These are phyloP conservation scores for Pomacea maculata DNA, from an alignment of 1,140 invertebrate species.

Conservation along the genomic window DNA sequence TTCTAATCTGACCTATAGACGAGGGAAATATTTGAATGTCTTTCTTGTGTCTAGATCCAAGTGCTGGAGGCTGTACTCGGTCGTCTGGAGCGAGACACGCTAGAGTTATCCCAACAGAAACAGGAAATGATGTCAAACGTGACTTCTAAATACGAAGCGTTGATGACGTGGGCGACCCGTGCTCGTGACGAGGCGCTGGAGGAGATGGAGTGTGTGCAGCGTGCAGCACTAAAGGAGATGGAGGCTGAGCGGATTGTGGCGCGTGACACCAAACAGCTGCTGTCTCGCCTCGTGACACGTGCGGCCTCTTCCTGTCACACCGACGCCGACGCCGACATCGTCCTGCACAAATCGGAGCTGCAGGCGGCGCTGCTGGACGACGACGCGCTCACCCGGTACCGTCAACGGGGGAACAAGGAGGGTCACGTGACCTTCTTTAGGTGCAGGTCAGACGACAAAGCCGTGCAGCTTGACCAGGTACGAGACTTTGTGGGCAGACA, in stretches of 20 bases:
- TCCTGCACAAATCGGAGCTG: slow-evolving; percentile 1
- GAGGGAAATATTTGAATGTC: too few species aligned
- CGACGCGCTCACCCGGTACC: background rate
- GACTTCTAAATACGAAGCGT: background rate
- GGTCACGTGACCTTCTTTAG: background rate
- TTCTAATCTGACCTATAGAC: too few species aligned
- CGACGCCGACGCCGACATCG: background rate
- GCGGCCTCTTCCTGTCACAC: background rate
- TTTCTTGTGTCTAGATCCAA: background rate
- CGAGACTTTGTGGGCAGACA: slow-evolving; percentile 2
- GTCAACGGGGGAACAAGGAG: background rate
- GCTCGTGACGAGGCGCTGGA: slow-evolving; percentile 13
- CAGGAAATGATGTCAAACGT: slow-evolving; percentile 1
- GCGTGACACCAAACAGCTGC: background rate
- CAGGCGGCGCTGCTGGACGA: slow-evolving; percentile 15
- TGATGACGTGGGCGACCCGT: background rate
- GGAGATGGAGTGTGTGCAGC: background rate
- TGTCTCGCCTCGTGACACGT: background rate
- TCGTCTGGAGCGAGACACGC: slow-evolving; percentile 8
- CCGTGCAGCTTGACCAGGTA: background rate
- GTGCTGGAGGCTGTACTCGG: background rate
- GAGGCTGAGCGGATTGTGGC: background rate
- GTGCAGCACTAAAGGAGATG: background rate
- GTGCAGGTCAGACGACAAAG: background rate
- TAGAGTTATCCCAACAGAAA: slow-evolving; percentile 8